Base-by-base conservation (phyloP, 2,113 vertebrate genomes). In the Diglossa brunneiventris region DNA sequence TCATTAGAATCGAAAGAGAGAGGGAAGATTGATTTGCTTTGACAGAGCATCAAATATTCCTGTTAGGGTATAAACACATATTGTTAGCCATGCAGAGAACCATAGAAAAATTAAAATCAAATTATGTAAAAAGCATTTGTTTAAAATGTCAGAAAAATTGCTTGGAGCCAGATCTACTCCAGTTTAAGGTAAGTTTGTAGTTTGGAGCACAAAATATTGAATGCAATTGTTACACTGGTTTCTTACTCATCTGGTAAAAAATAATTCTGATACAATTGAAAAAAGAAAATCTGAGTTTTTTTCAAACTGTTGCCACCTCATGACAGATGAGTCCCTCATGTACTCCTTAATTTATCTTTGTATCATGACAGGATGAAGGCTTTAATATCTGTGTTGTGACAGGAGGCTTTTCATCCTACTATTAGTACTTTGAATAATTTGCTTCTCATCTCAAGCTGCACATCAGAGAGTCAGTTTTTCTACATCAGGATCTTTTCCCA, bases 1-100 rank as follows among this genome's bases (percentile, higher is more conserved):
- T 96, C 93, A 83, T 95, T 93, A 90, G 64, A 73, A 93, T 62
- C 90, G 78, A 39, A 83, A 68, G 72, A 90, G 68, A 78, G 72
- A 46, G 55, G 19, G 66, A 87, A 74, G 76, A 88, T 55, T 95
- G 85, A 95, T 95, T 90, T 72, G 39, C 76, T 95, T 83, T 91
- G 87, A 91, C 69, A 88, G 87, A 91, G 47, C 78, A 81, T 69
- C 91, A 58, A 46, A 67, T 86, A 91, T 86, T 93, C 80, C 76
- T 83, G 42, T 69, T 52, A 46, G 61, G 15, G 49, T 59, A 13
- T 85, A 83, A 91, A 90, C 64, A 83, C 15, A 83, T 55, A 30
- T 88, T 80, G 39, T 87, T 58, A 83, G 58, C 82, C 26, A 6
- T 33, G 31, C 46, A 78, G 53, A 78, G 41, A 83, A 75, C 35